phyloP scores from a whole-genome alignment of 2,113 vertebrate genomes.

The Xenopus laevis region DNA sequence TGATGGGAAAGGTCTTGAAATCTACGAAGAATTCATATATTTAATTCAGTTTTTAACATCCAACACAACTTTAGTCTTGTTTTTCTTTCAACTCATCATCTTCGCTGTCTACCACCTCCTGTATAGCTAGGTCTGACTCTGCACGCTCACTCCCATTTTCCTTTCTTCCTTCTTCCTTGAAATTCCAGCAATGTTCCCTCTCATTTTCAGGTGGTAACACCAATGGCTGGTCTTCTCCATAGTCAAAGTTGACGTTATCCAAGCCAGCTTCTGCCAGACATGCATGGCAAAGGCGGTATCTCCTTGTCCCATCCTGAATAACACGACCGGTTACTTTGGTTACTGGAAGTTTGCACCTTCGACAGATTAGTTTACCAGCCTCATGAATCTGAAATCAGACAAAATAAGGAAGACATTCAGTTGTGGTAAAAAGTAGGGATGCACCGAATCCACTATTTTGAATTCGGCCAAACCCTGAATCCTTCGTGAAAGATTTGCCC shows the following conservation, averaged over 20 bases:
- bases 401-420: neutral
- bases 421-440: too few relatives aligned
- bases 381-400: constrained; percentile 81
- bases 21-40: too few relatives aligned
- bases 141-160: constrained; percentile 91
- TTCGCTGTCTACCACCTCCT: constrained; percentile 92
- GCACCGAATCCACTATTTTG: too few relatives aligned
- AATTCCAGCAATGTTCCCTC: constrained; percentile 73
- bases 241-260: constrained; percentile 77
- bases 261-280: constrained; percentile 88
- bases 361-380: constrained; percentile 92
- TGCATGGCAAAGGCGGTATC: constrained; percentile 85
- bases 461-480: too few relatives aligned
- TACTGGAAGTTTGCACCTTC: constrained; percentile 90
- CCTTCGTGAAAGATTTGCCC: too few relatives aligned
- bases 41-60: too few relatives aligned
- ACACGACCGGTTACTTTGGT: constrained; percentile 89
- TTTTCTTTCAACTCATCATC: constrained; percentile 64
- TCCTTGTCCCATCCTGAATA: constrained; percentile 86
- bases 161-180: constrained; percentile 72
- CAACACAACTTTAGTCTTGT: neutral
- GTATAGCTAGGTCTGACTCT: constrained; percentile 87
- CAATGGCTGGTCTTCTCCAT: constrained; percentile 65
- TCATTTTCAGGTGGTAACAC: constrained; percentile 59
- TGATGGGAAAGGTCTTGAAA: too few relatives aligned